Conservation (phyloP, 2,113 vertebrate genomes). For the Sterrhoptilus dennistouni region DNA sequence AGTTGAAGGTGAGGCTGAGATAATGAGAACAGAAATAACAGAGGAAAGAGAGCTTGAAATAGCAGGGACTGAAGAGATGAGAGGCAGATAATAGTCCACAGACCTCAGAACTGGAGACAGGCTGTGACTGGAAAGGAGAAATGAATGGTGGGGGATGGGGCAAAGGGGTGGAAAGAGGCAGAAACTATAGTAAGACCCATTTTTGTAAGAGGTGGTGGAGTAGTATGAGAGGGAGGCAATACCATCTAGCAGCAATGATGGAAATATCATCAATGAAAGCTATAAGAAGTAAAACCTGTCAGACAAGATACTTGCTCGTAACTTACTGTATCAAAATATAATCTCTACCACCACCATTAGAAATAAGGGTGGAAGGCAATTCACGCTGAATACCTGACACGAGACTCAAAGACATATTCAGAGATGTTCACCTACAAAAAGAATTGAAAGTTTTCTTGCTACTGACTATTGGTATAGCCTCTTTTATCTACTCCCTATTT, state of each 20-base stretch:
- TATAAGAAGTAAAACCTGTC: background rate
- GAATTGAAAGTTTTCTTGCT: background rate
- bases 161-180: background rate
- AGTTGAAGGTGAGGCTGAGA: slow-evolving; percentile 35
- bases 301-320: background rate
- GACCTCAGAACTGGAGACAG: background rate
- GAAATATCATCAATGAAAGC: background rate
- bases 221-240: background rate
- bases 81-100: background rate
- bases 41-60: background rate
- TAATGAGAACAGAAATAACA: slow-evolving; percentile 16
- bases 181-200: background rate
- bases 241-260: background rate
- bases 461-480: background rate
- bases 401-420: background rate
- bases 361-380: background rate
- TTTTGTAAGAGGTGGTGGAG: background rate
- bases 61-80: background rate
- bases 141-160: background rate
- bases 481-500: background rate
- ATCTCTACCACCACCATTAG: background rate
- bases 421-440: background rate
- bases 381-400: background rate
- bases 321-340: background rate
- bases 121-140: background rate